Base-by-base conservation (phyloP, 2,113 vertebrate genomes). In the Chrysochloris asiatica region DNA sequence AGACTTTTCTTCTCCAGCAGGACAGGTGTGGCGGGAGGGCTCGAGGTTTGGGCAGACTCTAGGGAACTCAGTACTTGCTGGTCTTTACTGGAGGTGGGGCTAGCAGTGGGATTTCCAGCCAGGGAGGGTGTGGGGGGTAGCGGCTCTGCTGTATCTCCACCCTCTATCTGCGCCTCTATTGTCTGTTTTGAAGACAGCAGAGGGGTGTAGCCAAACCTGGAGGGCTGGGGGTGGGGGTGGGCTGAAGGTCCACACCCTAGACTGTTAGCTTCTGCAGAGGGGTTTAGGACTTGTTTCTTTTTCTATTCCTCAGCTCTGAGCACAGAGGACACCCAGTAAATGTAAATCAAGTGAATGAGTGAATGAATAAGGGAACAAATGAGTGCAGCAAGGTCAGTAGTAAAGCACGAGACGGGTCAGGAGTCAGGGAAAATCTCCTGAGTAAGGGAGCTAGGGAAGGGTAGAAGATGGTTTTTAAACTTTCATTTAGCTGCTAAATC, bases 161-260 rank as follows among this genome's bases (percentile, higher is more conserved):
- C 97, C 93, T 97, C 97, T 94, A 96, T 95, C 38, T 97, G 95
- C 41, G 97, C 97, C 48, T 98, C 98, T 1, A 67, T 69, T 50
- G 97, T 96, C 98, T 98, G 95, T 87, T 76, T 65, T 76, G 84
- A 77, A 78, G 94, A 78, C 12, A 80, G 92, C 69, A 28, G 4
- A 43, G 38, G 54, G 43, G 11, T 26, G 28, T 75, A 80, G 79
- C 71, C 33, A 4, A 28, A 36, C 6, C 28, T 56, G 36, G 45
- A 10, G n/a, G 82, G 59, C 65, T 10, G 61, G 50, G 38, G 36
- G 16, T 4, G 47, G 3, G 8, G 50, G 56, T 6, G 65, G 33
- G 16, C 9, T 8, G 48, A 50, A 24, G 22, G 24, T 24, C 28
- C 22, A 43, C 12, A 43, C 0, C 21, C 24, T 63, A 26, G n/a